phyloP scores from a whole-genome alignment of 92 coral and sea anemone genomes.

The Palythoa heliodiscus region DNA sequence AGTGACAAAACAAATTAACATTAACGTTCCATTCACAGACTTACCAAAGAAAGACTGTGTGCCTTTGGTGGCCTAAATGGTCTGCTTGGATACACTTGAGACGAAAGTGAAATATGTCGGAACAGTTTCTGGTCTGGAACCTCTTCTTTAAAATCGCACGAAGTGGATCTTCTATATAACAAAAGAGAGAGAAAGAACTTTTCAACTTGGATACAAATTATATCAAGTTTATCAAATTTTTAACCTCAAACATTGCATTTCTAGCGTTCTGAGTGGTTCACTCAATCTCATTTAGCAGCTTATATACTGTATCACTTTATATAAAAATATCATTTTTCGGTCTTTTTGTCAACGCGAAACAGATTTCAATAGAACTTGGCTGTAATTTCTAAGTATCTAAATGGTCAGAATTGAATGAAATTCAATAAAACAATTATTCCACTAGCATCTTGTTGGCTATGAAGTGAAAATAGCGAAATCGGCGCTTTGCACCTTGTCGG shows the following conservation, averaged over 20 bases:
- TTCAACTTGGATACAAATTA: not conserved
- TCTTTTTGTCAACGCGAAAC: no score
- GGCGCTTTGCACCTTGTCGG: no score
- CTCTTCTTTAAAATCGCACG: slow-evolving; percentile 56
- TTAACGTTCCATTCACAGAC: not conserved
- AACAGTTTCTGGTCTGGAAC: slow-evolving; percentile 58
- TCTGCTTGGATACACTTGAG: slow-evolving; percentile 67
- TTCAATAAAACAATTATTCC: no score
- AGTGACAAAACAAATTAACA: not conserved
- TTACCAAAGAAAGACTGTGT: slow-evolving; percentile 67
- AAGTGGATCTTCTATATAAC: slow-evolving; percentile 63
- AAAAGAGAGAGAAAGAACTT: not conserved
- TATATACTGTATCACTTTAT: no score
- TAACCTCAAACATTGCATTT: no score
- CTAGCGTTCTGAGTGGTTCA: no score
- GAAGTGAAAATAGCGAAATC: no score
- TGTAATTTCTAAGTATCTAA: no score
- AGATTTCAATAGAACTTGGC: no score
- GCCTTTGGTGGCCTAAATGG: slow-evolving; percentile 84
- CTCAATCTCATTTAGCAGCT: no score
- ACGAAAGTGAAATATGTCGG: slow-evolving; percentile 71
- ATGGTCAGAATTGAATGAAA: not conserved
- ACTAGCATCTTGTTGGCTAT: no score
- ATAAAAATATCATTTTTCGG: no score
- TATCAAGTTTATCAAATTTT: not conserved